Percentiles rank a stretch among this genome's conserved stretches.
Conservation (phyloP, 1,140 invertebrate species). For the Zaprionus tsacasi region DNA sequence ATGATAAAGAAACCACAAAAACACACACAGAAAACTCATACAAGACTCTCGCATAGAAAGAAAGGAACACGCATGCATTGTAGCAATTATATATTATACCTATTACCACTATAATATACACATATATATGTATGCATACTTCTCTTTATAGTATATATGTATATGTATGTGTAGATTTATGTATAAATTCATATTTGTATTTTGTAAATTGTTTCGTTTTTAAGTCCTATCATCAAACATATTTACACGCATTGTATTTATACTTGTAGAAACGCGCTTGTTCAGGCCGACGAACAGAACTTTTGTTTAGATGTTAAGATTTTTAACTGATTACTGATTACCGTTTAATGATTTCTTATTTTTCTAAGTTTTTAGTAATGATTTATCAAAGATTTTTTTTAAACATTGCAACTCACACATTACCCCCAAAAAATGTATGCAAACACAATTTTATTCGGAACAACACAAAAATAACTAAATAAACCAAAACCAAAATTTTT, state of each 20-base stretch:
- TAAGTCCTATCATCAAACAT: constrained; percentile 58
- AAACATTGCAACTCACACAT: constrained; percentile 17
- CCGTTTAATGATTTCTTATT: constrained; percentile 35
- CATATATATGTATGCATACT: constrained; percentile 22
- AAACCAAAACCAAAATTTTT: constrained; percentile 31
- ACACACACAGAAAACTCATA: constrained; percentile 27
- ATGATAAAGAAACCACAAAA: constrained; percentile 20
- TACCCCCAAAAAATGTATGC: constrained; percentile 1
- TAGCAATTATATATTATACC: constrained; percentile 26
- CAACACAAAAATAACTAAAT: constrained; percentile 41
- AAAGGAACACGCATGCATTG: constrained; percentile 37
- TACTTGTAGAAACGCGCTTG: constrained; percentile 43
- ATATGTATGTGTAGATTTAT: constrained; percentile 43
- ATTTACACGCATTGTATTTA: constrained; percentile 72
- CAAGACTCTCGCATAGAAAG: constrained; percentile 35
- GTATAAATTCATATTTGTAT: constrained; percentile 55
- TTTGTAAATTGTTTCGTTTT: constrained; percentile 75
- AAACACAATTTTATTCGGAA: constrained; percentile 13
- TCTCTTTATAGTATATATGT: constrained; percentile 30
- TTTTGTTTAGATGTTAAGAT: constrained; percentile 62
- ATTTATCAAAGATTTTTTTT: constrained; percentile 39
- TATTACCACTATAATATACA: constrained; percentile 18
- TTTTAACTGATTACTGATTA: constrained; percentile 58
- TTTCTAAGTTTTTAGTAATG: constrained; percentile 46
- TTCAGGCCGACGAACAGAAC: constrained; percentile 32